phyloP scores from a whole-genome alignment of 2,888 invertebrate species.

The Yponomeuta evonymella region DNA sequence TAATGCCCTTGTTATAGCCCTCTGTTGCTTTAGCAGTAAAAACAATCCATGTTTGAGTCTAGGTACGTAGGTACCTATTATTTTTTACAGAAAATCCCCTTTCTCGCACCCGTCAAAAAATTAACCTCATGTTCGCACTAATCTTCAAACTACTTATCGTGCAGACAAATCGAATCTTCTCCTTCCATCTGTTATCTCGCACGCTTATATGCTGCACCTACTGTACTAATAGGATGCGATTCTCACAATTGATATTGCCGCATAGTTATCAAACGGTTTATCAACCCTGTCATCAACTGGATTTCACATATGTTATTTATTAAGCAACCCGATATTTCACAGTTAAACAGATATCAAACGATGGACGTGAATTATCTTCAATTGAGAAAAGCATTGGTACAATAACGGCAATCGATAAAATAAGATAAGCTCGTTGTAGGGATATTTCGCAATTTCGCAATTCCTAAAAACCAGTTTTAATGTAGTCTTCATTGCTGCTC shows the following conservation, averaged over 20 bases:
- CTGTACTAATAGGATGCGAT: background rate
- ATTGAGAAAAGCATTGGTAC: background rate
- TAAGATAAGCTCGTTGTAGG: background rate
- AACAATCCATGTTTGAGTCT: too few species aligned
- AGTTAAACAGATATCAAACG: background rate
- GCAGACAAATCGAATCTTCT: too few species aligned
- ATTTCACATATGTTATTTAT: background rate
- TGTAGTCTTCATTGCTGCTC: too few species aligned
- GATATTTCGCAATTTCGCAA: background rate
- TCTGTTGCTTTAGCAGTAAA: too few species aligned
- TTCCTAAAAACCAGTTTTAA: background rate
- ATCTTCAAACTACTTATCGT: too few species aligned
- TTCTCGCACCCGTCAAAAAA: too few species aligned
- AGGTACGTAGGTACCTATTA: too few species aligned
- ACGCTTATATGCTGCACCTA: background rate
- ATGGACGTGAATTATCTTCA: background rate
- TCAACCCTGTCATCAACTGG: conserved; percentile 5
- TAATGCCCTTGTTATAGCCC: too few species aligned
- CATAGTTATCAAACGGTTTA: background rate
- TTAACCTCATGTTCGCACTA: too few species aligned
- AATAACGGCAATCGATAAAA: background rate
- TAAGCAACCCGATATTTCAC: background rate
- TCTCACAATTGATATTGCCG: conserved; percentile 6
- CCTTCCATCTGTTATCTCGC: too few species aligned
- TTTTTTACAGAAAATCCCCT: too few species aligned